Evolutionary conservation across 1,140 invertebrate genomes (phyloP).

Genomic region (Drosophila carrolli): DNA sequence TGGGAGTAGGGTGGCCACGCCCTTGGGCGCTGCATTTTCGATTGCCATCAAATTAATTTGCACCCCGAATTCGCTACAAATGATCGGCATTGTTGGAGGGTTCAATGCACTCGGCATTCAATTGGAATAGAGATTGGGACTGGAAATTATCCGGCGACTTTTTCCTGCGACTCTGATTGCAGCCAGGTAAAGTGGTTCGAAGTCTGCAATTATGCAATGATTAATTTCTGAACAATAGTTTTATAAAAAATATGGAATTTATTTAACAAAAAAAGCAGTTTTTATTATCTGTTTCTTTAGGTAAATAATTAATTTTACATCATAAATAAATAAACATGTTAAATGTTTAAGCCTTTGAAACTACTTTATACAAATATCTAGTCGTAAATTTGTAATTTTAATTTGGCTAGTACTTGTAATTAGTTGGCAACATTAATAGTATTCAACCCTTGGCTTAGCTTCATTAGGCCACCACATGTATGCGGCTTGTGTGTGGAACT

Average conservation of each 20-base stretch:
- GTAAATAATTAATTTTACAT: too few species aligned
- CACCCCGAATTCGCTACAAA: constrained; percentile 59
- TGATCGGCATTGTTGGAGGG: constrained; percentile 37
- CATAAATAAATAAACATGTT: too few species aligned
- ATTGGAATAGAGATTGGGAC: constrained; percentile 8
- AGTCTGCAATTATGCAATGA: too few species aligned
- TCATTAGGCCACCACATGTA: constrained; percentile 36
- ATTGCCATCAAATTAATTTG: constrained; percentile 58
- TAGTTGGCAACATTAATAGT: not conserved
- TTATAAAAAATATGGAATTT: too few species aligned
- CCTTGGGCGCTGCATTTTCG: constrained; percentile 25
- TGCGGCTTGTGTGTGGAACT: constrained; percentile 13
- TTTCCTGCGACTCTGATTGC: not conserved
- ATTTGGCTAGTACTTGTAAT: not conserved
- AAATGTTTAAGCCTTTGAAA: too few species aligned
- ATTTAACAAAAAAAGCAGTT: too few species aligned
- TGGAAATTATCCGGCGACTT: constrained; percentile 1
- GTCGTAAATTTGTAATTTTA: not conserved
- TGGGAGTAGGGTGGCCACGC: constrained; percentile 8
- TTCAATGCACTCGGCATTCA: constrained; percentile 34
- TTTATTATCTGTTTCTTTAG: too few species aligned
- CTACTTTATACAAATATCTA: too few species aligned
- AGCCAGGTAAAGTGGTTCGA: constrained; percentile 1
- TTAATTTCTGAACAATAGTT: too few species aligned
- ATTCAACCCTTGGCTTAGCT: constrained; percentile 7